phyloP scores from a whole-genome alignment of 2,113 vertebrate genomes.

The Triplophysa dalaica region DNA sequence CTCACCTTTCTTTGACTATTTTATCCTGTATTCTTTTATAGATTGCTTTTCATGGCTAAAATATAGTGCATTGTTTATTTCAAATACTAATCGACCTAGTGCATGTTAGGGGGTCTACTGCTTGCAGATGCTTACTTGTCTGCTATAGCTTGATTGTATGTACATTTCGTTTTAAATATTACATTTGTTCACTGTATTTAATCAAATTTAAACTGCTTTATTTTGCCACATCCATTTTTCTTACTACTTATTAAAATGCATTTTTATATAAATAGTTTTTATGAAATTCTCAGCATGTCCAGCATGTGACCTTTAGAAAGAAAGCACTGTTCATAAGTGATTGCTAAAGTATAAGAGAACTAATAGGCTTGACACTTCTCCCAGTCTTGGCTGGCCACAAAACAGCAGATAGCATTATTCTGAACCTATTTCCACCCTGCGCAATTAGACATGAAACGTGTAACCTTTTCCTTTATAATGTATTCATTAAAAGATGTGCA shows the following conservation, averaged over 20 bases:
- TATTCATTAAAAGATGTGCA: neutral
- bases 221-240: conserved; percentile 25
- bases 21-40: conserved; percentile 20
- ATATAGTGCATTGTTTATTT: neutral
- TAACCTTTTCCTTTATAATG: conserved; percentile 31
- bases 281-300: conserved; percentile 29
- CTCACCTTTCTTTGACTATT: neutral
- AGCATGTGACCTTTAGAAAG: conserved; percentile 49
- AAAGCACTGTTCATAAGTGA: conserved; percentile 36
- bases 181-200: neutral
- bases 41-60: neutral
- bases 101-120: neutral
- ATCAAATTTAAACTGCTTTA: neutral
- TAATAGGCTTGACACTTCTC: conserved; percentile 11
- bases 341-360: neutral
- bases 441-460: conserved; percentile 27
- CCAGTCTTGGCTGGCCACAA: neutral
- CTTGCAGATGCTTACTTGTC: too few relatives aligned
- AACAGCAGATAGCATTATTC: conserved; percentile 34
- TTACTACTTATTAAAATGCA: conserved; percentile 37
- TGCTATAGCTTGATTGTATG: too few relatives aligned
- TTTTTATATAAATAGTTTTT: neutral
- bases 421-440: conserved; percentile 23
- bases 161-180: too few relatives aligned
- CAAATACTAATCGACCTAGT: neutral